Base-by-base conservation (phyloP, 1,140 invertebrate genomes). In the Megalonaias nervosa region DNA sequence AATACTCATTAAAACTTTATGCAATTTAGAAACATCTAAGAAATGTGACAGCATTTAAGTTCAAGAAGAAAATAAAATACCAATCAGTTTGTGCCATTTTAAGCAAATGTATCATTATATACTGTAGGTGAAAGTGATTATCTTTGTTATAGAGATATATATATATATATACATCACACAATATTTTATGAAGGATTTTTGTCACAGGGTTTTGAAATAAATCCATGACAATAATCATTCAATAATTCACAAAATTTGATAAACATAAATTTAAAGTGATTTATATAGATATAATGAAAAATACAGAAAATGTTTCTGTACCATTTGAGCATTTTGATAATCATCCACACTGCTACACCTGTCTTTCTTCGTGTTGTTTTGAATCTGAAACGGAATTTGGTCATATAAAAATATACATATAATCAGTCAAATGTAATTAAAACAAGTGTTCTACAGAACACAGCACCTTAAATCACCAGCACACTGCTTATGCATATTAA, bases 261-360 rank as follows among this genome's bases (percentile, higher is more conserved):
- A 56, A 17, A 15, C 70, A 19, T 26, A 57, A 17, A 64, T 16
- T 56, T 13, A 60, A 80, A 23, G 19, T 58, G 12, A 48, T 67
- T 26, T 71, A 11, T 61, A 72, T 48, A n/a, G 60, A 21, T 61
- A 21, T 55, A 31, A 48, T 48, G 56, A 65, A n/a, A 26, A 21
- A 15, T 3, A 71, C 5, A 38, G 19, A 67, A 64, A 16, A 61
- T 69, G 68, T 79, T 19, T 48, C 16, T 38, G 60, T 74, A 88
- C 87, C 81, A 85, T 78, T 26, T 87, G 74, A 76, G 86, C 87
- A 75, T 79, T 82, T 21, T 64, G 60, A 74, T 87, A 88, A 71
- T 87, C 85, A 60, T 86, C 84, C 38, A 78, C 68, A 59, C 82
- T 79, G 23, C 82, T 84, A 12, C 71, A 73, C 23, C 82, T 67